Base-by-base conservation (phyloP, 2,888 invertebrate genomes). In the Abrostola tripartita region DNA sequence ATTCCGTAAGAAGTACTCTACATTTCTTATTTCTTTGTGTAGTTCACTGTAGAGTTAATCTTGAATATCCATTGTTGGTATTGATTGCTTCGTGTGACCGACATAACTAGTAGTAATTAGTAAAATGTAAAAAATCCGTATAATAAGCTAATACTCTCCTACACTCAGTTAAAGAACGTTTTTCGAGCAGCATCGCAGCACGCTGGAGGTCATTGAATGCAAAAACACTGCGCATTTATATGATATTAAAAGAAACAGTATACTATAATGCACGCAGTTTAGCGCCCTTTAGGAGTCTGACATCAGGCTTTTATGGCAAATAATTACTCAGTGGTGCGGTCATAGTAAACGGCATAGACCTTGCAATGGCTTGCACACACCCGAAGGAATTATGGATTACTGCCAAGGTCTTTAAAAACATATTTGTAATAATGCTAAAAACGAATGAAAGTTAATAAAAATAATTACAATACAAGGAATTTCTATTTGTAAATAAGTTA, bases 271-370 rank as follows among this genome's bases (percentile, higher is more conserved):
- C 47, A 62, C 12, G 49, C 55, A 50, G 52, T 65, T 50, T 51
- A 63, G 60, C 60, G 61, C 67, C 74, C 73, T 77, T 77, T 73
- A 69, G 57, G 58, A 69, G 56, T 52, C 54, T 56, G 60, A 61
- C 59, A 76, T 61, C 65, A 63, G 54, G 51, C 78, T 76, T 79
- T 78, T 79, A 79, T 76, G 74, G 80, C 55, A 62, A 73, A 77
- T 79, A 78, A 78, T 72, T 78, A 72, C 63, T 62, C 54, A 65
- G 66, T 66, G 71, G 53, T 44, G 56, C 75, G 80, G 80, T 80
- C 80, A 80, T 64, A 81, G 80, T 68, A 67, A 90, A 81, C 89
- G 55, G 71, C 84, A 70, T 71, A 77, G 81, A 74, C 83, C 82
- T 81, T 85, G 83, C 69, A 67, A 67, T 35, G 65, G 35, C 72